Evolutionary conservation across 2,888 invertebrate species (phyloP), one percentile per base, ranked within the genome.

Genomic region (Andrena praecox): DNA sequence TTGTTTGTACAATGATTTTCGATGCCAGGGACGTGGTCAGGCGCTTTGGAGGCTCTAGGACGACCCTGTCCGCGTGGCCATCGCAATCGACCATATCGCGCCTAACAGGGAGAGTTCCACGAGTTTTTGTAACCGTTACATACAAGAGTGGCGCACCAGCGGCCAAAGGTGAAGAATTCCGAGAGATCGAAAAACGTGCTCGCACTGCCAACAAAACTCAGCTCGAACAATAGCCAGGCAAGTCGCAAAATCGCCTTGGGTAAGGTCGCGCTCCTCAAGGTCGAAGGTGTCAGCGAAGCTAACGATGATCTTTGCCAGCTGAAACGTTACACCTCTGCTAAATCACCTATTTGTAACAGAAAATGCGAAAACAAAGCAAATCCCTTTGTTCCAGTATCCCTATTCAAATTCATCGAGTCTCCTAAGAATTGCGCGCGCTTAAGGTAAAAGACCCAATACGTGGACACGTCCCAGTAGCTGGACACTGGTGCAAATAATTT

Each of bases 201-300:
- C 78, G 82, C 68, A 78, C 77, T 85, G 87, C 81, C 85, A 87
- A 85, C 80, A 60, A 69, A 60, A 63, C 79, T 24, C 66, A 56
- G 59, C 60, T 27, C 69, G 71, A 60, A 33, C 74, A 68, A 35
- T 60, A 54, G 29, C 63, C 59, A 35, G 63, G 50, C 62, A 85
- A 81, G 71, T 85, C 80, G 85, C 74, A 82, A 87, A 88, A 85
- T 84, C 86, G 85, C 85, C 88, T 87, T 88, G 86, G 62, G 88
- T 86, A 88, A 88, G 88, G 88, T 88, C 86, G 80, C 75, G 88
- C 73, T 77, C 63, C 50, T 71, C 86, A 88, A 88, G 88, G 88
- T 82, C 70, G 85, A 54, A 69, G 31, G 42, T 82, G 86, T 71
- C 86, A 73, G 66, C 64, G 88, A 88, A 86, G 88, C 31, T 74